These are phyloP conservation scores for Schizothorax lantsangensis DNA, from an alignment of 2,797 vertebrate genomes.

Conservation along the genomic window DNA sequence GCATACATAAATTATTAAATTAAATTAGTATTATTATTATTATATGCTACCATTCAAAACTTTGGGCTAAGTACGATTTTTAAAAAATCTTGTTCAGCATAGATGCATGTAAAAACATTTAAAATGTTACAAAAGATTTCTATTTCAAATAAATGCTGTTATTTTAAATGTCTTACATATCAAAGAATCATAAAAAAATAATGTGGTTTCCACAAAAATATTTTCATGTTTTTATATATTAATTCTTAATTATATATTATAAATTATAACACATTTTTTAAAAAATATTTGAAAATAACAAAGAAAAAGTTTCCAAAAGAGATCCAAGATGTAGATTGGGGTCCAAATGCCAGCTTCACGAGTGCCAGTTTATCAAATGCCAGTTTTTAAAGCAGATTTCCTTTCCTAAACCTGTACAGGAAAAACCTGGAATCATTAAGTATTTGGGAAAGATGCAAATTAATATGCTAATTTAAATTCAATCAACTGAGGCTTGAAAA, in stretches of 20 bases:
- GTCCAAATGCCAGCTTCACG: neutral
- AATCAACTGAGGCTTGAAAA: constrained; percentile 4
- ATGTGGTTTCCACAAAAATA: neutral
- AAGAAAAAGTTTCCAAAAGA: neutral
- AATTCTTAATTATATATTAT: neutral
- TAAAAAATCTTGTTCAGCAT: neutral
- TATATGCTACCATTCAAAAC: neutral
- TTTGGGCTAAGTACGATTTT: neutral
- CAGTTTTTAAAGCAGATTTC: neutral
- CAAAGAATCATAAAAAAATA: neutral
- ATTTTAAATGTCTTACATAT: neutral
- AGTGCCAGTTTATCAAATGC: neutral
- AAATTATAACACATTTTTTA: neutral
- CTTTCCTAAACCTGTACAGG: neutral
- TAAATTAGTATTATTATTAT: neutral
- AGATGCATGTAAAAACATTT: neutral
- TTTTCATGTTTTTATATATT: neutral
- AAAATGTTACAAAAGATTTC: neutral
- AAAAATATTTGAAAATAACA: too few relatives aligned
- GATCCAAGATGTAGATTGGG: neutral
- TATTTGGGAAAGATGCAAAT: neutral
- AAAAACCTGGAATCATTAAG: neutral
- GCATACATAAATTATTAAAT: neutral
- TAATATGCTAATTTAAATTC: neutral
- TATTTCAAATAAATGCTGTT: too few relatives aligned